These are phyloP conservation scores for Gryllus bimaculatus DNA, from an alignment of 1,140 invertebrate genomes.

Conservation along the genomic window DNA sequence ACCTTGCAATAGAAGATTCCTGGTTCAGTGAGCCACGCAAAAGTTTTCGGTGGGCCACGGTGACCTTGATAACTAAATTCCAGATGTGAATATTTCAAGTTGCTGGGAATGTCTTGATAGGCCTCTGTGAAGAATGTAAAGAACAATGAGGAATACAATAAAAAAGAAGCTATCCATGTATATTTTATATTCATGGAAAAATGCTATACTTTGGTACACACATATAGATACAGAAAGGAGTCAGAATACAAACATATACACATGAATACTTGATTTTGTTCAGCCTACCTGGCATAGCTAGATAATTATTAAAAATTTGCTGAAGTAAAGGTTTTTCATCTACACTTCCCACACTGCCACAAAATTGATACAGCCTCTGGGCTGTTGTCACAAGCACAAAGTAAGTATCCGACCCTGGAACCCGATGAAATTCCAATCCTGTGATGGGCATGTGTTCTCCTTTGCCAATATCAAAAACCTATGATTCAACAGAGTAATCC, in stretches of 20 bases:
- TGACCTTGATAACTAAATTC: conserved; percentile 65
- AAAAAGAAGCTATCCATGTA: background rate
- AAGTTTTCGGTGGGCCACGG: conserved; percentile 57
- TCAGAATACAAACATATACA: background rate
- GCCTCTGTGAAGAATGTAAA: conserved; percentile 37
- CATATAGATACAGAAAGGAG: background rate
- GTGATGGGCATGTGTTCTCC: conserved; percentile 67
- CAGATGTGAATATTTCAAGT: conserved; percentile 66
- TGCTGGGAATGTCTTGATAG: conserved; percentile 65
- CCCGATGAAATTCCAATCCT: conserved; percentile 71
- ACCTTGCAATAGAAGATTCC: conserved; percentile 57
- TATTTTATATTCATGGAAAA: background rate
- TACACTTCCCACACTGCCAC: conserved; percentile 54
- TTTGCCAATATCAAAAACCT: conserved; percentile 82
- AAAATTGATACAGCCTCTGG: conserved; percentile 75
- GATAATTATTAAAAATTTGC: conserved; percentile 72
- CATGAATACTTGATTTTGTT: background rate
- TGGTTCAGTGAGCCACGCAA: conserved; percentile 76
- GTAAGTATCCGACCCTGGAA: conserved; percentile 58
- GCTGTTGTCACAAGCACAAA: conserved; percentile 77
- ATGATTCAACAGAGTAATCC: background rate
- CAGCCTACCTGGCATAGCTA: conserved; percentile 55
- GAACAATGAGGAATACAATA: background rate
- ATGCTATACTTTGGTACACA: background rate
- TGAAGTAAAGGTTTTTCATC: conserved; percentile 73